A percentile compares a stretch with the other conserved stretches of the same genome.
These are phyloP conservation scores for Pogonus chalceus DNA, from an alignment of 1,140 invertebrate species.

Conservation along the genomic window DNA sequence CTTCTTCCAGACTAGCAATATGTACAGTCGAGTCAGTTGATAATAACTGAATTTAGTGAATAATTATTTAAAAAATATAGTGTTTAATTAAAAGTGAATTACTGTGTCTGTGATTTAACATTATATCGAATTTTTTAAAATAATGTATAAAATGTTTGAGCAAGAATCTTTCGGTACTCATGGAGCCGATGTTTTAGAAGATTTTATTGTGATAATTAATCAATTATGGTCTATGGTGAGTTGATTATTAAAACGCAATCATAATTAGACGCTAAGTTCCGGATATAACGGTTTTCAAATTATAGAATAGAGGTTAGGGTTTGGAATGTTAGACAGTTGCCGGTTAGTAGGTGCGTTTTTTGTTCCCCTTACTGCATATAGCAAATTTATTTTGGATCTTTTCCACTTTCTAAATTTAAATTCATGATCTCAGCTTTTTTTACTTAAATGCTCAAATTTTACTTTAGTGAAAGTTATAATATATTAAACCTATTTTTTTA, in stretches of 20 bases:
- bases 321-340: background rate
- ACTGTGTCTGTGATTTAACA: background rate
- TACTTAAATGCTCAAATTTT: too few species aligned
- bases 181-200: conserved; percentile 49
- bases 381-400: too few species aligned
- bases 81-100: background rate
- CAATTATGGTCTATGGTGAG: conserved; percentile 48
- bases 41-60: background rate
- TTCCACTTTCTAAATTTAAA: too few species aligned
- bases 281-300: background rate
- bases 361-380: background rate
- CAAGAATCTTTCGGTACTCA: conserved; percentile 21
- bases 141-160: conserved; percentile 23
- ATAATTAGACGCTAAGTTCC: too few species aligned
- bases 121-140: background rate
- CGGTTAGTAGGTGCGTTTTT: background rate
- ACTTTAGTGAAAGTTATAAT: too few species aligned
- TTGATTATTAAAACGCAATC: conserved; percentile 1
- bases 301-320: background rate
- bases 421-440: too few species aligned
- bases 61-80: too few species aligned
- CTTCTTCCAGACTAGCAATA: background rate
- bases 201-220: conserved; percentile 46
- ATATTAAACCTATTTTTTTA: too few species aligned
- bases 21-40: background rate